Evolutionary conservation across 2,113 vertebrate species (phyloP).

Genomic region (Tauraco erythrolophus): DNA sequence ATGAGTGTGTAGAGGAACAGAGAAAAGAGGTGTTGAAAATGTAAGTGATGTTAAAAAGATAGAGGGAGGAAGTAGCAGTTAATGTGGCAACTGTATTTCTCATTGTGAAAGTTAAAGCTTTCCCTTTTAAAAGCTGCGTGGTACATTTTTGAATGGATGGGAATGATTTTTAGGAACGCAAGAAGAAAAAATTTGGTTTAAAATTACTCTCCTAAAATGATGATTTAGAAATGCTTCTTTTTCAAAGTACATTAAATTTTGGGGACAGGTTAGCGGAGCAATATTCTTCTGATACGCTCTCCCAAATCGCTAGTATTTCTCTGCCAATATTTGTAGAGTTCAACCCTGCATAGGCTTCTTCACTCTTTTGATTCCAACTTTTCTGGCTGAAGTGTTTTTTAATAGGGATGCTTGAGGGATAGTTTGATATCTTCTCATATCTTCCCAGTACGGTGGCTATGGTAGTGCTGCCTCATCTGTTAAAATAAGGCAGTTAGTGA

Average conservation of each 20-base stretch:
- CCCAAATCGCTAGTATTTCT: not conserved
- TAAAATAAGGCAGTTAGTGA: not conserved
- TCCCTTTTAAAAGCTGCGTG: not conserved
- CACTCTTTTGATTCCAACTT: not conserved
- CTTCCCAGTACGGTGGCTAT: not conserved
- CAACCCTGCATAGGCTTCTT: not conserved
- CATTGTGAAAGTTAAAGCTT: not conserved
- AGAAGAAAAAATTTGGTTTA: not conserved
- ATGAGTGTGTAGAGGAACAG: not conserved
- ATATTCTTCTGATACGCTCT: accelerated
- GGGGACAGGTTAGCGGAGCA: not conserved
- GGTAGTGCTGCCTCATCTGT: not conserved
- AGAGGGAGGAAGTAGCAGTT: not conserved
- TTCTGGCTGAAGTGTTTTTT: not conserved
- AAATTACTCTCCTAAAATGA: not conserved
- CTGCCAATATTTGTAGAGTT: not conserved
- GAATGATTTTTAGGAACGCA: not conserved
- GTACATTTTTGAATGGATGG: not conserved
- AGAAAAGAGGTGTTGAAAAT: not conserved
- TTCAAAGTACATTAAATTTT: not conserved
- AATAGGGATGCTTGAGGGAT: not conserved
- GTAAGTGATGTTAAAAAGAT: accelerated
- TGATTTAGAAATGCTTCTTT: not conserved
- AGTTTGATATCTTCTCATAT: not conserved
- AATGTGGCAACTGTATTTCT: not conserved